These are phyloP conservation scores for Corythoichthys intestinalis DNA, from an alignment of 2,113 vertebrate species.

Conservation along the genomic window DNA sequence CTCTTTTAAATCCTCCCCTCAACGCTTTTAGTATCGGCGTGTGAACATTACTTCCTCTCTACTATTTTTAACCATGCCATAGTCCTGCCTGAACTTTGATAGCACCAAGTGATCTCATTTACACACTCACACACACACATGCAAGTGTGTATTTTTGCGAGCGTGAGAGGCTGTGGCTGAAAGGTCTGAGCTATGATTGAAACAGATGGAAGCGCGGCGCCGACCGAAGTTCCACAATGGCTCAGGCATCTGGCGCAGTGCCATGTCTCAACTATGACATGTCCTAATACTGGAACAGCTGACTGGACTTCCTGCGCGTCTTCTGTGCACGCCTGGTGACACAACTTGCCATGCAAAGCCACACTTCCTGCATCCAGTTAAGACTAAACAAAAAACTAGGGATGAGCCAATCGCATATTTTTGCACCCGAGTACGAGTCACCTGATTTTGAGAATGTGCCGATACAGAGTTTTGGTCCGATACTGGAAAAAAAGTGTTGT, in stretches of 20 bases:
- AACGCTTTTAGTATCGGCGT: constrained; percentile 51
- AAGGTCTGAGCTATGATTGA: constrained; percentile 52
- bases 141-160: constrained; percentile 37
- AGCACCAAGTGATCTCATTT: constrained; percentile 70
- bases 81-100: constrained; percentile 68
- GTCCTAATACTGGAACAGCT: constrained; percentile 61
- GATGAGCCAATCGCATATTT: too few relatives aligned
- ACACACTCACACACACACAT: constrained; percentile 52
- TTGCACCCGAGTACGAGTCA: too few relatives aligned
- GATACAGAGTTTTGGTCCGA: too few relatives aligned
- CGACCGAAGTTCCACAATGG: constrained; percentile 38
- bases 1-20: constrained; percentile 40
- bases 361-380: neutral
- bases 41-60: constrained; percentile 66
- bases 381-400: neutral
- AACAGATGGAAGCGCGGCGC: constrained; percentile 48
- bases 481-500: too few relatives aligned
- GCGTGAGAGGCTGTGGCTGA: constrained; percentile 42
- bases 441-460: too few relatives aligned
- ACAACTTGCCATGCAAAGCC: neutral
- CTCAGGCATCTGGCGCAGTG: constrained; percentile 35
- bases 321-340: constrained; percentile 5
- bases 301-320: constrained; percentile 51
- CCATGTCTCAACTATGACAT: constrained; percentile 48
- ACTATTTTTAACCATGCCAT: constrained; percentile 73